Percentiles rank a stretch among this genome's conserved stretches.
phyloP scores from a whole-genome alignment of 2,113 vertebrate species.

The Diadophis punctatus region DNA sequence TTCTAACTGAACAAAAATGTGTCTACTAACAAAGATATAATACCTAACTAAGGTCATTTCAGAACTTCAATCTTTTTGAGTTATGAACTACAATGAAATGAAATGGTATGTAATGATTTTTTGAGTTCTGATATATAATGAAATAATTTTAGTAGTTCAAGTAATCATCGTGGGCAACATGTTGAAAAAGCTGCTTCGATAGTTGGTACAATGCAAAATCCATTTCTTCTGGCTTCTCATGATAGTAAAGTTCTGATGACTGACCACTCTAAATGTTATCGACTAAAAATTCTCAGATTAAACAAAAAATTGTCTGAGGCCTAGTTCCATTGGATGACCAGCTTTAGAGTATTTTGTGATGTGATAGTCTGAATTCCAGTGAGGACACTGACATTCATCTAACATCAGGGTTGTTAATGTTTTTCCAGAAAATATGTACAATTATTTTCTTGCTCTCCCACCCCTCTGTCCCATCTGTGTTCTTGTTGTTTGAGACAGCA shows the following conservation, averaged over 20 bases:
- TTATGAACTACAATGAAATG: not conserved
- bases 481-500: not conserved
- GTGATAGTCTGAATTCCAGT: not conserved
- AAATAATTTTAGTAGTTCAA: not conserved
- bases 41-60: not conserved
- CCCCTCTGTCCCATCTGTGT: not conserved
- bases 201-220: not conserved
- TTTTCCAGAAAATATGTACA: not conserved
- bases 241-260: not conserved
- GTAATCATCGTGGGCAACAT: not conserved
- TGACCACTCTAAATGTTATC: not conserved
- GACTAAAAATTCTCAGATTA: not conserved
- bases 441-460: not conserved
- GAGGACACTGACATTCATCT: not conserved
- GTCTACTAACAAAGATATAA: not conserved
- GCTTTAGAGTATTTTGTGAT: not conserved
- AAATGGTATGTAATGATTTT: not conserved
- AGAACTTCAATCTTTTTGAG: not conserved
- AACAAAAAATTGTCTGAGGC: not conserved
- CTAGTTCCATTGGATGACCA: not conserved
- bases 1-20: not conserved
- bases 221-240: not conserved
- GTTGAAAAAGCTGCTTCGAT: not conserved
- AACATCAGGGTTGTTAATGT: not conserved
- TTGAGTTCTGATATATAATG: not conserved